Conservation (phyloP, 2,888 invertebrate species). For the Spisula subtruncata region DNA sequence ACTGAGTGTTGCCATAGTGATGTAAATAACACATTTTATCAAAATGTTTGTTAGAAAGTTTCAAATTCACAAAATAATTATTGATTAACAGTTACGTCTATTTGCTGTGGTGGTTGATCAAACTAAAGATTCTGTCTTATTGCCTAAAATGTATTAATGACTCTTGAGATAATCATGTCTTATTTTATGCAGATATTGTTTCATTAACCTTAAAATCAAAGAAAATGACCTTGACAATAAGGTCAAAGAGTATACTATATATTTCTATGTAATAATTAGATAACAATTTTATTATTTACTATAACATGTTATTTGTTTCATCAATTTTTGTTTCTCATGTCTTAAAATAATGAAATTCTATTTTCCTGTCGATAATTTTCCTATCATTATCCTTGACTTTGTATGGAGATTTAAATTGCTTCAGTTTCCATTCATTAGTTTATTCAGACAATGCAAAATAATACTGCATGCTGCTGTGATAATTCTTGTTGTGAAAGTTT, state of each 20-base stretch:
- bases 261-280: no score
- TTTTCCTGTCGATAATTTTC: no score
- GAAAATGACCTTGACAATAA: not conserved
- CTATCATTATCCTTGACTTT: no score
- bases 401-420: not conserved
- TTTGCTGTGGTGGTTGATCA: constrained; percentile 43
- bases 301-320: no score
- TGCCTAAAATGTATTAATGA: constrained; percentile 18
- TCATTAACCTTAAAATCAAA: not conserved
- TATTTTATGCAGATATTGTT: not conserved
- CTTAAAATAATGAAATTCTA: no score
- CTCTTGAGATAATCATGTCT: not conserved
- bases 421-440: not conserved
- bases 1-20: not conserved
- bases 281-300: no score
- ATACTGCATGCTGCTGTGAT: constrained; percentile 16
- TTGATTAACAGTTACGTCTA: constrained; percentile 39
- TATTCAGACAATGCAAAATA: not conserved
- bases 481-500: not conserved
- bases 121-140: constrained; percentile 36
- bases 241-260: no score
- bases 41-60: not conserved
- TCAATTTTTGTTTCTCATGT: no score
- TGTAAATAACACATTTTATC: not conserved
- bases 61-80: not conserved